Evolutionary conservation across 2,113 vertebrate species (phyloP).

Genomic region (Catagonus wagneri): DNA sequence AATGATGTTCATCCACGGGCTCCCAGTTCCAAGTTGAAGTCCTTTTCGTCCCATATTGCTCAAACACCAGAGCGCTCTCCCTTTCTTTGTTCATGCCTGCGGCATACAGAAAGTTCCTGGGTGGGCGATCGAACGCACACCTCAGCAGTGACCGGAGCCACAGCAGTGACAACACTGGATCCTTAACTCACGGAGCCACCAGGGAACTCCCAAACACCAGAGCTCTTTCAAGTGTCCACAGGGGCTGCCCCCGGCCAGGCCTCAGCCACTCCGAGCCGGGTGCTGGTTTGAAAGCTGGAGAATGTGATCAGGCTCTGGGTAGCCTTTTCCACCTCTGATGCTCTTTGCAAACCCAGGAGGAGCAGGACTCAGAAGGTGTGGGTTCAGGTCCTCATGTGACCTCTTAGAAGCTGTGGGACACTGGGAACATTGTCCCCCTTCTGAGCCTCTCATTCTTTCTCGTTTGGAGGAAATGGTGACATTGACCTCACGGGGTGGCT

Average conservation of each 20-base stretch:
- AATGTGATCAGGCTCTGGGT: neutral
- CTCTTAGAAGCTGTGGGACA: rapidly evolving
- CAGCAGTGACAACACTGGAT: too few species aligned
- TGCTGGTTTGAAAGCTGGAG: neutral
- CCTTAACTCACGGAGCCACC: too few species aligned
- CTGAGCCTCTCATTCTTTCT: rapidly evolving
- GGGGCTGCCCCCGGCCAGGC: neutral
- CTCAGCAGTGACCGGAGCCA: too few species aligned
- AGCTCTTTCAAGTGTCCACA: neutral
- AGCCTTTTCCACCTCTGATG: rapidly evolving
- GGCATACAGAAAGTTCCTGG: too few species aligned
- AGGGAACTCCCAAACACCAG: neutral
- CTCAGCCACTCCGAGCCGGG: neutral
- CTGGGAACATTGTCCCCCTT: neutral
- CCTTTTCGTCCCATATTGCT: neutral
- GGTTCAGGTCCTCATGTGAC: rapidly evolving
- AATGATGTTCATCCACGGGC: neutral
- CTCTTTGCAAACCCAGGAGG: neutral
- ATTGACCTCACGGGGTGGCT: neutral
- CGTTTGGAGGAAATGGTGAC: neutral
- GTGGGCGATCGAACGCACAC: too few species aligned
- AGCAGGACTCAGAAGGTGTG: too few species aligned
- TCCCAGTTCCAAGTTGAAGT: neutral
- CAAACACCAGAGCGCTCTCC: neutral
- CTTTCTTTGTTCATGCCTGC: too few species aligned